phyloP scores from a whole-genome alignment of 2,113 vertebrate species.

The Rhea pennata region DNA sequence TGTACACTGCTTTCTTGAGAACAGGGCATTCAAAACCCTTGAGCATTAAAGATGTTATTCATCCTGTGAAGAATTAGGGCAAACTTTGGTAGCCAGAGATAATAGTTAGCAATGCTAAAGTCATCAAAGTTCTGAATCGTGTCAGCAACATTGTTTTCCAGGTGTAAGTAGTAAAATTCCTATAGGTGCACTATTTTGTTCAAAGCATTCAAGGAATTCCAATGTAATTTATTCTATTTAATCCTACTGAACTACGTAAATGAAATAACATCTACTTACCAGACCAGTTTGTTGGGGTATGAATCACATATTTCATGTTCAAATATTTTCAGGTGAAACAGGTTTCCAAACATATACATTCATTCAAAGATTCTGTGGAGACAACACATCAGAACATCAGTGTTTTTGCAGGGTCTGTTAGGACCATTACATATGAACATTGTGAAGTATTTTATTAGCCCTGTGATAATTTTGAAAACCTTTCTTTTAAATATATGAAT shows the following conservation, averaged over 20 bases:
- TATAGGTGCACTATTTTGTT: neutral
- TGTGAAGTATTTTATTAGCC: neutral
- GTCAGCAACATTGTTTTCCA: neutral
- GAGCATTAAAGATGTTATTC: neutral
- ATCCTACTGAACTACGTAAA: neutral
- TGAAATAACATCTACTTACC: slow-evolving; percentile 1
- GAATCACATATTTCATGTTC: neutral
- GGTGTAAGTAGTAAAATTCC: neutral
- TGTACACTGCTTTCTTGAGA: neutral
- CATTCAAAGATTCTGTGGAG: neutral
- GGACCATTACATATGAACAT: neutral
- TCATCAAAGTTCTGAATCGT: neutral
- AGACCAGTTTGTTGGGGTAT: neutral
- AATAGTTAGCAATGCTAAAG: neutral
- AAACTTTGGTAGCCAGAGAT: neutral
- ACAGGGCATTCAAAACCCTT: neutral
- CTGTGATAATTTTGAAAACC: neutral
- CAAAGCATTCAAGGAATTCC: neutral
- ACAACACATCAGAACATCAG: neutral
- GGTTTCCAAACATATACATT: neutral
- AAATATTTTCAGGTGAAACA: neutral
- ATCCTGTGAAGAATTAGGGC: neutral
- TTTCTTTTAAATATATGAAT: neutral
- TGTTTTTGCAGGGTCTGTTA: neutral
- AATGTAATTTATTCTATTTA: neutral